These are phyloP conservation scores for Mesoligia furuncula DNA, from an alignment of 2,888 invertebrate genomes.

Conservation along the genomic window DNA sequence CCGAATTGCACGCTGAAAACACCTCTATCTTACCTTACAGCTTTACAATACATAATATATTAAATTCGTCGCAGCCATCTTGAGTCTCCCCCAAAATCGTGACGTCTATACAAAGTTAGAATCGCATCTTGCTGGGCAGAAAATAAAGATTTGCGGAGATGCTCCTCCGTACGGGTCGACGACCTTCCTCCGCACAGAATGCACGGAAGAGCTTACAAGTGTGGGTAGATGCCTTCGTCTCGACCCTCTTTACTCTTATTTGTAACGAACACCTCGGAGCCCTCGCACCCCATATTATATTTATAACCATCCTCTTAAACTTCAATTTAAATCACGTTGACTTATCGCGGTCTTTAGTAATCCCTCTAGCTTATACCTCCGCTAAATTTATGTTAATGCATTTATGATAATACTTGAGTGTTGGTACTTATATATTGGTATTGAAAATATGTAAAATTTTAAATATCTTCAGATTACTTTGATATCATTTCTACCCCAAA, in stretches of 20 bases:
- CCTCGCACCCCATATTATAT: constrained; percentile 69
- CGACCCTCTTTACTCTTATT: constrained; percentile 77
- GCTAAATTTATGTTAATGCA: constrained; percentile 27
- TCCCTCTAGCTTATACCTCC: constrained; percentile 37
- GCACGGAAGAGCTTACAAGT: constrained; percentile 80
- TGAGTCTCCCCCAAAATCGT: constrained; percentile 53
- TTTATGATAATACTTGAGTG: constrained; percentile 10
- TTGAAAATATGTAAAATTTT: constrained; percentile 13
- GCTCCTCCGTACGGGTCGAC: constrained; percentile 81
- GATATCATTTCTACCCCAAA: neutral
- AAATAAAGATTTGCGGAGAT: constrained; percentile 86
- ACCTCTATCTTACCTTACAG: constrained; percentile 6
- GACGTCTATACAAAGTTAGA: constrained; percentile 70
- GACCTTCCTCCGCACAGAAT: constrained; percentile 81
- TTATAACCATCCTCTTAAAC: constrained; percentile 67
- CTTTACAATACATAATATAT: constrained; percentile 18
- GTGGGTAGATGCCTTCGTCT: constrained; percentile 74
- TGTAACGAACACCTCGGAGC: constrained; percentile 65
- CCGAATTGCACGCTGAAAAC: constrained; percentile 10
- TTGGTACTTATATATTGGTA: constrained; percentile 8
- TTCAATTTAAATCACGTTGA: constrained; percentile 60
- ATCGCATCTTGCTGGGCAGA: constrained; percentile 70
- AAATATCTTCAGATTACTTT: neutral
- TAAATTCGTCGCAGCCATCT: constrained; percentile 47
- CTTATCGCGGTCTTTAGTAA: constrained; percentile 51